Base-by-base conservation (phyloP, 2,888 invertebrate genomes). In the Epistrophe eligans region DNA sequence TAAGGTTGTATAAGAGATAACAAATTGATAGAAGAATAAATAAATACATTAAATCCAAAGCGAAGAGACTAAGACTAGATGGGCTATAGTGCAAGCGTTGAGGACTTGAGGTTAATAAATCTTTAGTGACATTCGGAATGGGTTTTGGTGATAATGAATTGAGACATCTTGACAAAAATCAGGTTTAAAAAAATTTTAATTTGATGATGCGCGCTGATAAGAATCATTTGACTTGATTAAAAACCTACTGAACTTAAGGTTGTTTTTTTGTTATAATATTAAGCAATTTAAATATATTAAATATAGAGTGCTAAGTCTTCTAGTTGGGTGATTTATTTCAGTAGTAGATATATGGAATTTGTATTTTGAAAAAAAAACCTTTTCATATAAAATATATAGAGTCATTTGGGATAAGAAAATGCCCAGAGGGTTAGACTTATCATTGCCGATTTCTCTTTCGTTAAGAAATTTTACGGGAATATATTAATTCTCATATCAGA, bases 1-100 rank as follows among this genome's bases (percentile, higher is more conserved):
- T 55, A 32, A 19, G 67, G 45, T 62, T 79, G 73, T 45, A 55
- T 28, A 1, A n/a, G 10, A 80, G 74, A 79, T 79, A 71, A 79
- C 52, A 72, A 64, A 64, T 72, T 55, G 43, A 45, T 48, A 55
- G 55, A 57, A 35, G 71, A 57, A 72, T 66, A 64, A 70, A 70
- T 70, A 70, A 70, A 70, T 52, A 52, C 52, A 70, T 70, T 72
- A 52, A 13, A 55, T 55, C 7, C 13, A 50, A 19, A 24, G 24
- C 50, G 50, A 13, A 55, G 55, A n/a, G 28, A 24, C 71, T 43
- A 24, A 55, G 43, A 45, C 28, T 62, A n/a, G n/a, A n/a, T n/a
- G n/a, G n/a, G n/a, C n/a, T n/a, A n/a, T n/a, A n/a, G 35, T 35
- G 52, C 35, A 52, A 43, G 40, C n/a, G 13, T 45, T 58, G 72